Evolutionary conservation across 2,797 vertebrate species (phyloP).

Genomic region (Gouania willdenowi): DNA sequence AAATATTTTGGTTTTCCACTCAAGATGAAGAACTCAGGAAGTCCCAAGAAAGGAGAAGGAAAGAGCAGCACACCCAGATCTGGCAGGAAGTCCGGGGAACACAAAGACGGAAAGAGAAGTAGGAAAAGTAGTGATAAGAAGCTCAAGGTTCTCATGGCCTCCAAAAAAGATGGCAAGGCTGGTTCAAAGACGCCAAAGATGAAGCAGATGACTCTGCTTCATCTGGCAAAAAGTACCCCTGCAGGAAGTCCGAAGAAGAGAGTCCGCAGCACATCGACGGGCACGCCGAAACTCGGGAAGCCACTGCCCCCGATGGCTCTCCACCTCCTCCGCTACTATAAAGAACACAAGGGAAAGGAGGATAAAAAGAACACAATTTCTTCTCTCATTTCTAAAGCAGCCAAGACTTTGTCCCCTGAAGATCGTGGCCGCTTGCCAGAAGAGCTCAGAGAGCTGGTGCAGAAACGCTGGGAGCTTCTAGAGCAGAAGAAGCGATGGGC

Average conservation of each 20-base stretch:
- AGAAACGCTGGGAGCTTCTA: slow-evolving; percentile 89
- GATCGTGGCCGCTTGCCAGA: slow-evolving; percentile 89
- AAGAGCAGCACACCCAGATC: slow-evolving; percentile 63
- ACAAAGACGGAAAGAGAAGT: slow-evolving; percentile 77
- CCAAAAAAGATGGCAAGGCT: slow-evolving; percentile 82
- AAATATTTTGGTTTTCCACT: slow-evolving; percentile 85
- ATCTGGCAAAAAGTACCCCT: slow-evolving; percentile 84
- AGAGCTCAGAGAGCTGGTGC: slow-evolving; percentile 84
- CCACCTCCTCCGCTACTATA: slow-evolving; percentile 93
- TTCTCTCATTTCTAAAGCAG: slow-evolving; percentile 86
- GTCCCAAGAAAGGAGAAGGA: slow-evolving; percentile 72
- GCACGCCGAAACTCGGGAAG: slow-evolving; percentile 86
- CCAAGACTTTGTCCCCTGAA: slow-evolving; percentile 84
- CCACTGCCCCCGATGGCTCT: slow-evolving; percentile 89
- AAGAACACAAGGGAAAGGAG: slow-evolving; percentile 90
- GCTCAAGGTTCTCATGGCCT: slow-evolving; percentile 82
- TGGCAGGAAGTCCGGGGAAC: slow-evolving; percentile 70
- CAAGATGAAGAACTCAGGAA: slow-evolving; percentile 89
- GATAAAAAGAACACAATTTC: slow-evolving; percentile 91
- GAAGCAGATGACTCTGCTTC: slow-evolving; percentile 95
- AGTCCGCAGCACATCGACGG: slow-evolving; percentile 68
- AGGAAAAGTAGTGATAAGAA: slow-evolving; percentile 73
- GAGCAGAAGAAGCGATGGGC: slow-evolving; percentile 90
- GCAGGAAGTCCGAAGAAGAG: slow-evolving; percentile 76
- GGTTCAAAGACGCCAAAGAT: slow-evolving; percentile 85